A percentile compares a stretch with the other conserved stretches of the same genome.
phyloP scores from a whole-genome alignment of 2,113 vertebrate genomes.

The Dermatemys mawii region DNA sequence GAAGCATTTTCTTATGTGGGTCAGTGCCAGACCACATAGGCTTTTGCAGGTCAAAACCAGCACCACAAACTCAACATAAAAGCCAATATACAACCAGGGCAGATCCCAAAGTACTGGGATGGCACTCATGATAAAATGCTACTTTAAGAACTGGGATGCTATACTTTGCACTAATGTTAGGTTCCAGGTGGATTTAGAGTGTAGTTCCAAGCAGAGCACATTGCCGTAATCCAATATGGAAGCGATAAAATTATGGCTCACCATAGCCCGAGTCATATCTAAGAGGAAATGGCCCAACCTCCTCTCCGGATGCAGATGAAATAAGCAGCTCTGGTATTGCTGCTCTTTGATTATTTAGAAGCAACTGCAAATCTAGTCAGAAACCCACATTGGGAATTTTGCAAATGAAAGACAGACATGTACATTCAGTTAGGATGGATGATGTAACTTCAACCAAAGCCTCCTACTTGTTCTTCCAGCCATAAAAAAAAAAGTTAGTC shows the following conservation, averaged over 20 bases:
- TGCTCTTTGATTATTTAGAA: slow-evolving; percentile 62
- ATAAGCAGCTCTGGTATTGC: slow-evolving; percentile 18
- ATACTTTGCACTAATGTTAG: background rate
- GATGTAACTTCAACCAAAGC: slow-evolving; percentile 59
- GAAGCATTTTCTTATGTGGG: background rate
- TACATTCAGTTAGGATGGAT: slow-evolving; percentile 27
- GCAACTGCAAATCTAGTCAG: slow-evolving; percentile 68
- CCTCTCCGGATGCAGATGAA: slow-evolving; percentile 63
- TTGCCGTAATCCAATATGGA: background rate
- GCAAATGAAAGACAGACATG: slow-evolving; percentile 50
- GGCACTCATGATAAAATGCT: background rate
- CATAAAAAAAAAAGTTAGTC: slow-evolving; percentile 31
- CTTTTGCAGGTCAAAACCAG: background rate
- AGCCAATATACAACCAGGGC: background rate
- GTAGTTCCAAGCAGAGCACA: background rate
- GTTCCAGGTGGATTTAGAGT: background rate
- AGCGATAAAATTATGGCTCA: slow-evolving; percentile 43
- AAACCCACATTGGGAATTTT: slow-evolving; percentile 48
- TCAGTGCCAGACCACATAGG: background rate
- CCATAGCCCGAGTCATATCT: background rate
- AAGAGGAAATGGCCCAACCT: slow-evolving; percentile 52
- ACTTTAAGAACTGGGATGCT: background rate
- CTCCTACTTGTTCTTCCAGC: slow-evolving; percentile 62
- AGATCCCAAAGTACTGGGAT: background rate
- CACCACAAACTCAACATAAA: background rate